phyloP scores from a whole-genome alignment of 1,140 invertebrate genomes.

The Ceratitis capitata region DNA sequence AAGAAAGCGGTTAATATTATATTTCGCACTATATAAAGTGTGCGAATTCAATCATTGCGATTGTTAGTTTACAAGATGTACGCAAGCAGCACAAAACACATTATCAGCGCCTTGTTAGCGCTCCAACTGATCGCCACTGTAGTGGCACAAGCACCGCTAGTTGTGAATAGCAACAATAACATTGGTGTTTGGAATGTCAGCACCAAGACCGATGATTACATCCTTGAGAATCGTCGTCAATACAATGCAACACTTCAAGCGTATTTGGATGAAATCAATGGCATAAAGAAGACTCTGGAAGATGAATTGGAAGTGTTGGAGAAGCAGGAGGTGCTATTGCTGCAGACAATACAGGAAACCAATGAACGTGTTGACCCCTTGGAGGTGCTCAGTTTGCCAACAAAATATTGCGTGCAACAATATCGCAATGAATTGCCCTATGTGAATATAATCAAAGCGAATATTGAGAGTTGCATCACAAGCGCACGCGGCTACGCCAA shows the following conservation, averaged over 20 bases:
- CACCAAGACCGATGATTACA: conserved; percentile 31
- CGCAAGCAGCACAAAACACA: background rate
- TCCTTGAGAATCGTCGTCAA: background rate
- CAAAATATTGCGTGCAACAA: conserved; percentile 36
- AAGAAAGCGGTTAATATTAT: background rate
- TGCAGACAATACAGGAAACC: background rate
- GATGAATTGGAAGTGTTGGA: background rate
- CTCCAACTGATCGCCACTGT: background rate
- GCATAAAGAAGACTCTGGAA: background rate
- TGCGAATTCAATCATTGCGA: background rate
- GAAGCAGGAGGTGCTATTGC: background rate
- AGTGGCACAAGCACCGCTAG: background rate
- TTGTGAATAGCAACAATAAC: background rate
- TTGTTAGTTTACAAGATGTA: conserved; percentile 1
- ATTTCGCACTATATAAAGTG: background rate
- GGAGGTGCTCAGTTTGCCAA: conserved; percentile 19
- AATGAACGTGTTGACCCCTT: background rate
- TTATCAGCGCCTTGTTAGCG: background rate
- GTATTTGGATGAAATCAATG: conserved; percentile 14
- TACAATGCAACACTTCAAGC: background rate
- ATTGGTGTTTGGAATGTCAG: background rate
- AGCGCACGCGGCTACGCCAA: background rate
- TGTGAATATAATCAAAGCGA: background rate
- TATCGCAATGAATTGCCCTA: background rate
- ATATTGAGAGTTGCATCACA: conserved; percentile 2